Percentiles rank a stretch among this genome's conserved stretches.
Conservation (phyloP, 1,140 invertebrate genomes). For the Zophobas morio region DNA sequence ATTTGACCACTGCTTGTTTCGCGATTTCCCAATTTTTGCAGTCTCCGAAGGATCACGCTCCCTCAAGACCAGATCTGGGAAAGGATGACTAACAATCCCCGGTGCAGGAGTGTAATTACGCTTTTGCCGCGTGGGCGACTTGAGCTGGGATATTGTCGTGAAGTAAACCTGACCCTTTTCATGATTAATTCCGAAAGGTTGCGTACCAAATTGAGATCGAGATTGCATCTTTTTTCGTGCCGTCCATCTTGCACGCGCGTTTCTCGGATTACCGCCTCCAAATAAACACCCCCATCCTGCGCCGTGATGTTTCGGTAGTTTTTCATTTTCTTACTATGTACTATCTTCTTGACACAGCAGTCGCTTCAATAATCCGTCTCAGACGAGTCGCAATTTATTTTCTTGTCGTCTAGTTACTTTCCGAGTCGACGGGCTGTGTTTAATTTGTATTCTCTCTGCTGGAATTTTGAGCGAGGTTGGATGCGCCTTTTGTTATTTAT, state of each 20-base stretch:
- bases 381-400: constrained; percentile 17
- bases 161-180: background rate
- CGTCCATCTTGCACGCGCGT: background rate
- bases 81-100: background rate
- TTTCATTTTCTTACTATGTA: constrained; percentile 13
- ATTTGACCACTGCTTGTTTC: no score
- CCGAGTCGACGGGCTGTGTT: constrained; percentile 16
- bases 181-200: constrained; percentile 18
- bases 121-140: background rate
- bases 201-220: background rate
- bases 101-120: background rate
- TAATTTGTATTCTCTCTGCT: background rate
- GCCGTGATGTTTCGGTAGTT: background rate
- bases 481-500: no score
- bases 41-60: background rate
- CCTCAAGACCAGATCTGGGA: background rate
- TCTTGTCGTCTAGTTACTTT: constrained; percentile 27
- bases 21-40: background rate
- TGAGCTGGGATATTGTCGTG: background rate
- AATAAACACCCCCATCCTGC: background rate
- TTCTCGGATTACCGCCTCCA: no score
- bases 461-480: no score
- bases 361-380: constrained; percentile 28
- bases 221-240: background rate
- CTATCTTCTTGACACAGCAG: constrained; percentile 27